Evolutionary conservation across 2,888 invertebrate genomes (phyloP), one percentile per base, ranked within the genome.

Genomic region (Rhogogaster chlorosoma): DNA sequence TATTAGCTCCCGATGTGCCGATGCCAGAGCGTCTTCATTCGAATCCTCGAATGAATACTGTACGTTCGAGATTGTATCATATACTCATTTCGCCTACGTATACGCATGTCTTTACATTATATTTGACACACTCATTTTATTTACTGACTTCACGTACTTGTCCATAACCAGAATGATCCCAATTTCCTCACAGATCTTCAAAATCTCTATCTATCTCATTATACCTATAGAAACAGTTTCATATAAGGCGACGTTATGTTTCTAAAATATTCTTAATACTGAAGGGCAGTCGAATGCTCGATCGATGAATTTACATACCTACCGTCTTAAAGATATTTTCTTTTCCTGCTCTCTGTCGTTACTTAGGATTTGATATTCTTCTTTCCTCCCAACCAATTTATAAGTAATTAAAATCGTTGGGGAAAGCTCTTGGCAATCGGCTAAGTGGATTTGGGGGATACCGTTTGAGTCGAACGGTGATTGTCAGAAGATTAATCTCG

Each of bases 1-100:
- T 83, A 70, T 83, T 70, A 83, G 67, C 83, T 67, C 42, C 67
- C 70, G 67, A 83, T 83, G 83, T 49, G 42, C 45, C 64, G 83
- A 83, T 83, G 67, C 29, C 32, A 45, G 70, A 64, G 64, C 83
- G 45, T 45, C 67, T 83, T 83, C 53, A 64, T 70, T 80, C 29
- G 53, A 70, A 45, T 18, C 45, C 45, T 22, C n/a, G 6, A 70
- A 83, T 83, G 70, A 49, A 70, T 70, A 70, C 29, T 67, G 32
- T 45, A 5, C 18, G 45, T 12, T 67, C 45, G 15, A 80, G 80
- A 80, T 80, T 61, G 36, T 22, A 57, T 80, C 80, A 6, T 36
- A 18, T n/a, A 61, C 61, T 38, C 10, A 22, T 12, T 22, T n/a
- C 61, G 22, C 38, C 61, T 38, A 57, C 71, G 71, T 73, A 42